phyloP scores from a whole-genome alignment of 1,140 invertebrate genomes.

The Papilio xuthus region DNA sequence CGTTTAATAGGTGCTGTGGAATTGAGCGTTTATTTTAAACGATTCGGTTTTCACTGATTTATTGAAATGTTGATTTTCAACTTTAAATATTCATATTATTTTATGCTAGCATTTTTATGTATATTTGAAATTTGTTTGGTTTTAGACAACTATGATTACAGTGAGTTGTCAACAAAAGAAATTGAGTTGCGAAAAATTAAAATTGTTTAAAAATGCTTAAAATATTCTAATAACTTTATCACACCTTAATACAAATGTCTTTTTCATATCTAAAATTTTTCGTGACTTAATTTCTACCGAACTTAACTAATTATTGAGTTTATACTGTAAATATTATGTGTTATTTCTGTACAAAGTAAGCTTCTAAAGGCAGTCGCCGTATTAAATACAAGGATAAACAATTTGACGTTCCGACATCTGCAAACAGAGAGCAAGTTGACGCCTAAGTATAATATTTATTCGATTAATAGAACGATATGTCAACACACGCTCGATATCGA shows the following conservation, averaged over 20 bases:
- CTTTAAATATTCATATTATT: background rate
- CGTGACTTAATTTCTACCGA: background rate
- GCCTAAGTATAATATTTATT: slow-evolving; percentile 52
- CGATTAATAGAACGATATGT: slow-evolving; percentile 49
- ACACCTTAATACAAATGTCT: background rate
- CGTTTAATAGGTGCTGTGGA: slow-evolving; percentile 25
- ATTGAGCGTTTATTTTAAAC: slow-evolving; percentile 33
- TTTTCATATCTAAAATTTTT: background rate
- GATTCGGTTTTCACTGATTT: slow-evolving; percentile 17
- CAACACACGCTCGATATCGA: slow-evolving; percentile 45
- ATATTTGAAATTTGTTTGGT: too few relatives aligned
- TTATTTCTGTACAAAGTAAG: background rate
- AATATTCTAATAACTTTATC: background rate
- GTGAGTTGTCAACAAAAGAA: too few relatives aligned
- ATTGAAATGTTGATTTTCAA: slow-evolving; percentile 25
- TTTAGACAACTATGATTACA: too few relatives aligned
- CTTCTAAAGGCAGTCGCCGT: background rate
- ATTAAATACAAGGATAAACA: slow-evolving; percentile 30
- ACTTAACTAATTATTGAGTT: background rate
- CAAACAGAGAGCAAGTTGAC: slow-evolving; percentile 38
- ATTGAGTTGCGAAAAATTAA: too few relatives aligned
- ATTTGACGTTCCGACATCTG: slow-evolving; percentile 37
- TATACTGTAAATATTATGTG: background rate
- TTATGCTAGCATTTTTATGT: too few relatives aligned
- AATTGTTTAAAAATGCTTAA: background rate